phyloP scores from a whole-genome alignment of 2,113 vertebrate genomes.

The Heterocephalus glaber region DNA sequence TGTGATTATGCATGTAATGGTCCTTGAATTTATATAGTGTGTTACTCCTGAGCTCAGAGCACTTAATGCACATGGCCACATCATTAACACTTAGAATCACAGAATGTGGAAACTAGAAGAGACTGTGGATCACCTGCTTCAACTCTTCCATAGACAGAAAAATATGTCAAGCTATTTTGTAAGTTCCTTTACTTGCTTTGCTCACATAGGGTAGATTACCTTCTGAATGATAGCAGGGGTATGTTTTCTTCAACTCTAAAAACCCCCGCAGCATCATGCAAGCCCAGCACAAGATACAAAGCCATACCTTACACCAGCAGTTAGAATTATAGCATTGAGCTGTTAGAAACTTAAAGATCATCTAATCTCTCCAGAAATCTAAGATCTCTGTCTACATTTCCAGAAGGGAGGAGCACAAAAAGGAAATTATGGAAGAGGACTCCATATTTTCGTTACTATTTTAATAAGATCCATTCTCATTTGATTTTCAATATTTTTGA shows the following conservation, averaged over 20 bases:
- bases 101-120: slow-evolving; percentile 56
- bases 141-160: not conserved
- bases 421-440: not conserved
- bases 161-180: not conserved
- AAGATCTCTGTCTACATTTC: not conserved
- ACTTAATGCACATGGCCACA: slow-evolving; percentile 55
- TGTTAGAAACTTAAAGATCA: not conserved
- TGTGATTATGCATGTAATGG: slow-evolving; percentile 77
- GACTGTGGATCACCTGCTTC: slow-evolving; percentile 46
- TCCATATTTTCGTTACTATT: not conserved
- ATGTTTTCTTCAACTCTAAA: not conserved
- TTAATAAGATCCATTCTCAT: not conserved
- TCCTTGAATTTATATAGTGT: slow-evolving; percentile 77
- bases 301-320: not conserved
- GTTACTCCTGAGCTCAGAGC: slow-evolving; percentile 70
- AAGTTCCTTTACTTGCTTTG: not conserved
- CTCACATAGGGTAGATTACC: not conserved
- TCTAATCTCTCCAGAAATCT: not conserved
- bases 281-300: not conserved
- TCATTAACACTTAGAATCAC: slow-evolving; percentile 72
- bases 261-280: not conserved
- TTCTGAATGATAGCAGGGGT: not conserved
- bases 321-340: not conserved
- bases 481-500: slow-evolving; percentile 25
- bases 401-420: not conserved